Evolutionary conservation across 2,113 vertebrate genomes (phyloP).

Genomic region (Atlantisia rogersi): DNA sequence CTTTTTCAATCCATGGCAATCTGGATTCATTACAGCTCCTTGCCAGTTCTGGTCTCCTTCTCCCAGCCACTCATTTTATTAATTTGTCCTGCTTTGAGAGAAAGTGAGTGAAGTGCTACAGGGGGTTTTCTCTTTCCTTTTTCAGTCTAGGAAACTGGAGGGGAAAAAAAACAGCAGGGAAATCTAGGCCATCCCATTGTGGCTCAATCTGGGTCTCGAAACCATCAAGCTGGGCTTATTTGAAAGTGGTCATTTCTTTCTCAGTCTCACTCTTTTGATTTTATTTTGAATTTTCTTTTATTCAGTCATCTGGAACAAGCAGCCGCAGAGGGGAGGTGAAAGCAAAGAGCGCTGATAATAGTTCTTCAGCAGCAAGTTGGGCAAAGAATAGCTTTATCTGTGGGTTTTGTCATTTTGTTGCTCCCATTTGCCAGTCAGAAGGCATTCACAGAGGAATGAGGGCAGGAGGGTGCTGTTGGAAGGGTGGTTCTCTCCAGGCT

Average conservation of each 20-base stretch:
- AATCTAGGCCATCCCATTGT: constrained; percentile 51
- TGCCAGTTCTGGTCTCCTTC: not conserved
- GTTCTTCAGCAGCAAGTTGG: constrained; percentile 7
- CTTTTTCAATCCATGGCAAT: not conserved
- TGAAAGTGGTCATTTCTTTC: not conserved
- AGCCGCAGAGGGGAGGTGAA: not conserved
- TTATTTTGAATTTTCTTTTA: constrained; percentile 21
- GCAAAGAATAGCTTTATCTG: constrained; percentile 23
- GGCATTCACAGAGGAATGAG: rapidly evolving
- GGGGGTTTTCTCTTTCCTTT: not conserved
- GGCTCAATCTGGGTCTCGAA: not conserved
- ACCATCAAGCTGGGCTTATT: not conserved
- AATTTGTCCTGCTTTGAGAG: not conserved
- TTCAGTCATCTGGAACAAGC: constrained; percentile 43
- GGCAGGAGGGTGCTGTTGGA: rapidly evolving
- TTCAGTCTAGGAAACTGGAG: not conserved
- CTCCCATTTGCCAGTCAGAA: not conserved
- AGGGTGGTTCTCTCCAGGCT: not conserved
- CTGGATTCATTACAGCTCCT: not conserved
- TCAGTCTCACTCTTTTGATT: not conserved
- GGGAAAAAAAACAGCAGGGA: not conserved
- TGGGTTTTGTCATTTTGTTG: not conserved
- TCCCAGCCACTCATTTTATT: not conserved
- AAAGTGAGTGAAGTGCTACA: not conserved
- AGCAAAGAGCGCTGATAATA: not conserved